Evolutionary conservation across 2,797 vertebrate species (phyloP).

Genomic region (Takifugu rubripes): DNA sequence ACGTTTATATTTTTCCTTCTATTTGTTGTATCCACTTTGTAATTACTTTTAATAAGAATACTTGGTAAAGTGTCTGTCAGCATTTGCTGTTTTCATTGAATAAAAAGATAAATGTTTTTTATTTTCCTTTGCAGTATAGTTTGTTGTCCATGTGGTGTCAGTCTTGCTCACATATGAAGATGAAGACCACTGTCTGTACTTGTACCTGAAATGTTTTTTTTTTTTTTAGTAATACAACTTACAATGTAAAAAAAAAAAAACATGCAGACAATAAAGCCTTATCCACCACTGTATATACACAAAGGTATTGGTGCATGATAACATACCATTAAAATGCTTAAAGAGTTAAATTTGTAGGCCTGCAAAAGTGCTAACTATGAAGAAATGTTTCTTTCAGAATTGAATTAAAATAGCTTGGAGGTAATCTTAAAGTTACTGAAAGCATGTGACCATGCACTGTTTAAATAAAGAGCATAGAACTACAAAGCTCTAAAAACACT

Average conservation of each 20-base stretch:
- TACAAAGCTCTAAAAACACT: slow-evolving; percentile 31
- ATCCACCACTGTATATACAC: too few species aligned
- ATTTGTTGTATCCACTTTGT: slow-evolving; percentile 8
- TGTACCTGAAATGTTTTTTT: too few species aligned
- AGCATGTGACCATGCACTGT: slow-evolving; percentile 60
- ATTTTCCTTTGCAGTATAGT: slow-evolving; percentile 13
- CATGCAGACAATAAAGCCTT: slow-evolving; percentile 4
- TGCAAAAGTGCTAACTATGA: slow-evolving; percentile 22
- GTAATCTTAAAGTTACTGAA: slow-evolving; percentile 70
- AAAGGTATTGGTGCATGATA: too few species aligned
- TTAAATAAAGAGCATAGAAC: slow-evolving; percentile 18
- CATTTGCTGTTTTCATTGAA: neutral
- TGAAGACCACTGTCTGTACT: slow-evolving; percentile 1
- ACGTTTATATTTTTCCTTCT: slow-evolving; percentile 1
- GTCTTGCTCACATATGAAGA: slow-evolving; percentile 26
- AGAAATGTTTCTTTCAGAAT: slow-evolving; percentile 57
- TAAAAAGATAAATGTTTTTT: neutral
- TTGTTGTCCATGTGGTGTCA: slow-evolving; percentile 62
- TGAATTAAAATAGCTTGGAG: slow-evolving; percentile 72
- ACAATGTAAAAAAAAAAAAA: neutral
- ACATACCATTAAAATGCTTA: neutral
- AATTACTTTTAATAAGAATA: neutral
- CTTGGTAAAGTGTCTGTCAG: neutral
- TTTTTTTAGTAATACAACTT: neutral
- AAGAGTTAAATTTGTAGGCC: slow-evolving; percentile 4